Conservation (phyloP, 2,888 invertebrate species). For the Melieria crassipennis region DNA sequence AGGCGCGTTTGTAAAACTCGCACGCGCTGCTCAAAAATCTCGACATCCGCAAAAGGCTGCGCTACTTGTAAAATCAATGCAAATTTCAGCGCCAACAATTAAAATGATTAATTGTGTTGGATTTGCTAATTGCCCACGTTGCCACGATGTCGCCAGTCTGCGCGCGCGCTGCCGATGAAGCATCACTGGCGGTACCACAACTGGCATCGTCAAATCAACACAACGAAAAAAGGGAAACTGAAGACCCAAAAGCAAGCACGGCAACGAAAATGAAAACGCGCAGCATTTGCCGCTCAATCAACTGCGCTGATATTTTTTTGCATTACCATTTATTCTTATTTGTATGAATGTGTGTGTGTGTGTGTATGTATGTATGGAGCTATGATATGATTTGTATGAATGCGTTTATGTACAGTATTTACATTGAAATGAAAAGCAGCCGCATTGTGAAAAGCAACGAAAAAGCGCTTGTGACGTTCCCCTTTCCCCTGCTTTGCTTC, state of each 20-base stretch:
- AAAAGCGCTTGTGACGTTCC: not conserved
- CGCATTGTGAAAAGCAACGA: not conserved
- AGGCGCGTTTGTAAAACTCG: no score
- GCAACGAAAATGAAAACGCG: not conserved
- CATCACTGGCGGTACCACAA: no score
- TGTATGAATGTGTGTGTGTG: no score
- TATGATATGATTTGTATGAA: no score
- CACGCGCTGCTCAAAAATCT: no score
- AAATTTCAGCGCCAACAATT: constrained; percentile 13
- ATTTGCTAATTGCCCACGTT: constrained; percentile 10
- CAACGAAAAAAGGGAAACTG: no score
- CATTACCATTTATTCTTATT: not conserved
- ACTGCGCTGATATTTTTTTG: not conserved
- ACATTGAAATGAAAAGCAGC: not conserved
- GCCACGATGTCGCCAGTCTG: no score
- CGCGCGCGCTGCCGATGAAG: no score
- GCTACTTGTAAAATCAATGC: constrained; percentile 17
- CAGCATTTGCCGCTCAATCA: not conserved
- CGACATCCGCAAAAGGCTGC: no score
- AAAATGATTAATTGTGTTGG: constrained; percentile 23
- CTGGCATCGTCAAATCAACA: no score
- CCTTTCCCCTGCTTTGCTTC: not conserved
- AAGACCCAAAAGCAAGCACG: not conserved
- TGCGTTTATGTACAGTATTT: not conserved
- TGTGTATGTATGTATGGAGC: no score